Percentiles rank a stretch among this genome's conserved stretches.
Evolutionary conservation across 2,113 vertebrate genomes (phyloP).

Genomic region (Puffinus mauretanicus): DNA sequence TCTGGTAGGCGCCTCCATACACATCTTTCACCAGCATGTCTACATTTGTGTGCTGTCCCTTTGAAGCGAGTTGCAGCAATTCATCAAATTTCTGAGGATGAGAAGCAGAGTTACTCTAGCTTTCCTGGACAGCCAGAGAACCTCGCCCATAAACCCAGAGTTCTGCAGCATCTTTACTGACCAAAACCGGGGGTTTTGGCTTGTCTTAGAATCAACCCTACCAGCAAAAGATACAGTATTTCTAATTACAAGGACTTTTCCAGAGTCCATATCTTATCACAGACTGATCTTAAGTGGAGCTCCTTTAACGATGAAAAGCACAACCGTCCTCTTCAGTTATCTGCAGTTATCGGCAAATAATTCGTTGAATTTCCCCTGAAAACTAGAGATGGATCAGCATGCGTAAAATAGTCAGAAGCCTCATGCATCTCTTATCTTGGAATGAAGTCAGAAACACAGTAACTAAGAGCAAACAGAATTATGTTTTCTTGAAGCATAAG

Average conservation of each 20-base stretch:
- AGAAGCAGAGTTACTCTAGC: neutral
- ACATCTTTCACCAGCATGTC: slow-evolving; percentile 98
- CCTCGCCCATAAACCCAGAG: neutral
- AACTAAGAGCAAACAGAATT: neutral
- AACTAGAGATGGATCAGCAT: neutral
- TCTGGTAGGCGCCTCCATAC: slow-evolving; percentile 92
- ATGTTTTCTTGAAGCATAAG: neutral
- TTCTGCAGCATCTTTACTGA: neutral
- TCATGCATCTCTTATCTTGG: neutral
- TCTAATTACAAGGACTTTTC: neutral
- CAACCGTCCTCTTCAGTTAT: neutral
- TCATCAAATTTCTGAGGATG: slow-evolving; percentile 90
- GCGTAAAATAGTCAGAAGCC: neutral
- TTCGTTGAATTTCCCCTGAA: neutral
- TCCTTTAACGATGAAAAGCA: neutral
- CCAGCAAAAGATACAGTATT: neutral
- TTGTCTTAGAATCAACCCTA: neutral
- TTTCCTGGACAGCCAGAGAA: neutral
- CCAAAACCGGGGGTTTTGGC: neutral
- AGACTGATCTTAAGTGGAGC: neutral
- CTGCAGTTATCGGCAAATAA: neutral
- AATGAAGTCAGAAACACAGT: neutral
- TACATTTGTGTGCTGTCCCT: slow-evolving; percentile 91
- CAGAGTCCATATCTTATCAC: neutral
- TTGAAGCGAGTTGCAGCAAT: slow-evolving; percentile 90